These are phyloP conservation scores for Poeciliopsis paucimaculata DNA, from an alignment of 2,797 vertebrate genomes.

Conservation along the genomic window DNA sequence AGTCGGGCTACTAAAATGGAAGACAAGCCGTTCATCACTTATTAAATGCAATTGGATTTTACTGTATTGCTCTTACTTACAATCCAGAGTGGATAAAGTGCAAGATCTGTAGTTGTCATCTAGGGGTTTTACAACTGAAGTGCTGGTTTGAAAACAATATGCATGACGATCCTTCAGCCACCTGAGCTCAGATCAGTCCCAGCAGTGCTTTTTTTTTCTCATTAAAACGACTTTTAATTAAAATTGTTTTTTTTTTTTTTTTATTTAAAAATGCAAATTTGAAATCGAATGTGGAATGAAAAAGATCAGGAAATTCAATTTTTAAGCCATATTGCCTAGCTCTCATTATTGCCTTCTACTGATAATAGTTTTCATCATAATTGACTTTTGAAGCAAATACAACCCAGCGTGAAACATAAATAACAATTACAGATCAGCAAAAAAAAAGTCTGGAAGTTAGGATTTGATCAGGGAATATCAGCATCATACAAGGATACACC, in stretches of 20 bases:
- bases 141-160: neutral
- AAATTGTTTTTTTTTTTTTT: too few relatives aligned
- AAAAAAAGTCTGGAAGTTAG: neutral
- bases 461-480: constrained; percentile 28
- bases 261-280: too few relatives aligned
- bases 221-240: too few relatives aligned
- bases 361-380: neutral
- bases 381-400: neutral
- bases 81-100: constrained; percentile 5
- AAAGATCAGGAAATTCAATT: too few relatives aligned
- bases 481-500: constrained; percentile 26
- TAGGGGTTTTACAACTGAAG: neutral
- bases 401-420: neutral
- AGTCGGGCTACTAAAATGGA: constrained; percentile 30
- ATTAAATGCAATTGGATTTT: neutral
- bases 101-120: neutral
- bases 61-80: constrained; percentile 13
- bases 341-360: neutral
- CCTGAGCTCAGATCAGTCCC: neutral
- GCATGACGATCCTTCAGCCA: neutral
- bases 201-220: neutral
- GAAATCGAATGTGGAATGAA: too few relatives aligned
- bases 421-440: neutral
- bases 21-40: constrained; percentile 33
- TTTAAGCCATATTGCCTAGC: too few relatives aligned